Base-by-base conservation (phyloP, 2,113 vertebrate species). In the Lepus europaeus region DNA sequence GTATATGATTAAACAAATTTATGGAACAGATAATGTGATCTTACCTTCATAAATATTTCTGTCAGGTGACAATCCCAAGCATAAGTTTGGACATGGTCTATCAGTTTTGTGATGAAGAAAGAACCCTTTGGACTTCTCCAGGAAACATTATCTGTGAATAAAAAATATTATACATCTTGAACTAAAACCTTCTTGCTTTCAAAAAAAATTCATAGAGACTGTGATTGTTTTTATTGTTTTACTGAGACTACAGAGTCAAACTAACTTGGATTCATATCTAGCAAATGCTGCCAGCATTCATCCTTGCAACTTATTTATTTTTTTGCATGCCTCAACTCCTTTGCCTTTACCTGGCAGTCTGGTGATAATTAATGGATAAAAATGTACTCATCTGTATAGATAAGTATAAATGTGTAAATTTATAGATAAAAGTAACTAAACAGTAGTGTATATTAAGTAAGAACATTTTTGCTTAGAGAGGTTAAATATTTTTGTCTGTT, bases 11-110 rank as follows among this genome's bases (percentile, higher is more conserved):
- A 66, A 74, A 81, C 64, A 69, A 78, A 51, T 39, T 22, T n/a
- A 36, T 36, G 1, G 66, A 64, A 29, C 0, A 49, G 25, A 74
- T 80, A 66, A 81, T 49, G 66, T 9, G 31, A 33, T 59, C 31
- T 95, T 91, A 68, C 66, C 59, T 14, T 95, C 27, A 64, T 0
- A 88, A 86, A 91, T 85, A 93, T 78, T 86, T 95, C 80, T 76
- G 14, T 64, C 39, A 78, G 49, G 27, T 85, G 69, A 86, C 19
- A 69, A 53, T 22, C 29, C 61, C 84, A 87, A 86, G 74, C 53
- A 89, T 91, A 31, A 19, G 61, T 36, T 89, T 81, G 22, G 20
- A 91, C 12, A 49, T 69, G 23, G 61, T 68, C 33, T 72, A 93
- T 89, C 17, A 93, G 69, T 88, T 73, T 3, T 64, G 9, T 53